Evolutionary conservation across 2,888 invertebrate species (phyloP), one percentile per base, ranked within the genome.

Genomic region (Chrysolina oricalcia): DNA sequence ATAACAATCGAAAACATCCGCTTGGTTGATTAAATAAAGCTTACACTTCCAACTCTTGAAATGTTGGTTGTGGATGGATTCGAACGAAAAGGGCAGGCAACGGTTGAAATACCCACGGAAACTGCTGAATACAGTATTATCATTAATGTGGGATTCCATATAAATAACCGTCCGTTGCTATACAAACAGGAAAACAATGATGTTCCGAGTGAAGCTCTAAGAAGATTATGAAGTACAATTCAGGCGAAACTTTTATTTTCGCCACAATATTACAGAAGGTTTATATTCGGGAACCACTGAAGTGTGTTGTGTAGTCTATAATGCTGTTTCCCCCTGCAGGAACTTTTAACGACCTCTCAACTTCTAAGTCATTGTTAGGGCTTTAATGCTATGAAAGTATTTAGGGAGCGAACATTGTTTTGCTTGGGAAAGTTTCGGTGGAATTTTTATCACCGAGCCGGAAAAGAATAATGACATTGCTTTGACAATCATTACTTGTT

Each of bases 291-390:
- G 23, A 59, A 59, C 59, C 35, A 59, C 27, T 59, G 59, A 59
- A 59, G 59, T 59, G 59, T 59, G 5, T 35, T 35, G 59, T 59
- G 59, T 35, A 27, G 59, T 23, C 27, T 59, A 59, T 59, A 59
- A 59, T 59, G 59, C 35, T 35, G 5, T 59, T 17, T 35, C 35
- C 15, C 27, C 17, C 27, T 59, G 27, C 23, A 27, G 27, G 15
- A 59, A 59, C n/a, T 59, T 59, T 59, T 59, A 59, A 59, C 59
- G 59, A 59, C 59, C 59, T 35, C 59, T 59, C 35, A 59, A 59
- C 23, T 59, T 59, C 23, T 35, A 59, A 59, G 59, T 59, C 59
- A 59, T 59, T 59, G 59, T 59, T 59, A 8, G 35, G 59, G 59
- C 35, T 59, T 59, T n/a, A 27, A 59, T 59, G 59, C 59, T 59